phyloP scores from a whole-genome alignment of 2,797 vertebrate species.

The Neoniphon sammara region DNA sequence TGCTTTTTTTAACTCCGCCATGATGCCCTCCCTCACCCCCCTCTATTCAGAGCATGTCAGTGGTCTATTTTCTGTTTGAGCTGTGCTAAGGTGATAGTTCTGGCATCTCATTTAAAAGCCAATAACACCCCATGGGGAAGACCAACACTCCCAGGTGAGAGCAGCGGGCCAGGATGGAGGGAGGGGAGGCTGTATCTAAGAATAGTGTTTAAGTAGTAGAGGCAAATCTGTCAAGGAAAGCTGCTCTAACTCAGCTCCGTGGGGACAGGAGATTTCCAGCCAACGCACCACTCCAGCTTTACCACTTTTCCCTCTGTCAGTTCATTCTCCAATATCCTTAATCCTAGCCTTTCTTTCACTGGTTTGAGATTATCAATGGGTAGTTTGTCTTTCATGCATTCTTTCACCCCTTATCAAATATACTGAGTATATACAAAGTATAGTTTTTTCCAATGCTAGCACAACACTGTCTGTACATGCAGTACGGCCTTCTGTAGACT shows the following conservation, averaged over 20 bases:
- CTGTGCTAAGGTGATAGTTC: conserved; percentile 23
- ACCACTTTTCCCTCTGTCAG: conserved; percentile 19
- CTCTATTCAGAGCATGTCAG: not conserved
- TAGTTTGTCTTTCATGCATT: too few relatives aligned
- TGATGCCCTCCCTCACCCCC: not conserved
- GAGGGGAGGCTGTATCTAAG: conserved; percentile 7
- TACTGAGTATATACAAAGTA: too few relatives aligned
- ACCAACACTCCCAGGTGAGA: conserved; percentile 29
- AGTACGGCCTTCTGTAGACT: too few relatives aligned
- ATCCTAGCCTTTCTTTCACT: too few relatives aligned
- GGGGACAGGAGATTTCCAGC: conserved; percentile 15
- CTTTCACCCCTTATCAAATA: too few relatives aligned
- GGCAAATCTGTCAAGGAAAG: conserved; percentile 39
- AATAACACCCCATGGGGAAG: conserved; percentile 24
- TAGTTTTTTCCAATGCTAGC: too few relatives aligned
- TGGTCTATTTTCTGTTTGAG: conserved; percentile 22
- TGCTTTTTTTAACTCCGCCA: not conserved
- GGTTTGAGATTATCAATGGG: too few relatives aligned
- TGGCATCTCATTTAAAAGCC: conserved; percentile 52
- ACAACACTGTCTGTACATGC: too few relatives aligned
- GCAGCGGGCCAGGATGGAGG: not conserved
- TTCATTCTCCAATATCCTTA: not conserved
- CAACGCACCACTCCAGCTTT: conserved; percentile 21
- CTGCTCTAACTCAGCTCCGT: conserved; percentile 35
- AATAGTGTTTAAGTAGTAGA: conserved; percentile 27